Evolutionary conservation across 2,113 vertebrate species (phyloP).

Genomic region (Circaetus cinerascens): DNA sequence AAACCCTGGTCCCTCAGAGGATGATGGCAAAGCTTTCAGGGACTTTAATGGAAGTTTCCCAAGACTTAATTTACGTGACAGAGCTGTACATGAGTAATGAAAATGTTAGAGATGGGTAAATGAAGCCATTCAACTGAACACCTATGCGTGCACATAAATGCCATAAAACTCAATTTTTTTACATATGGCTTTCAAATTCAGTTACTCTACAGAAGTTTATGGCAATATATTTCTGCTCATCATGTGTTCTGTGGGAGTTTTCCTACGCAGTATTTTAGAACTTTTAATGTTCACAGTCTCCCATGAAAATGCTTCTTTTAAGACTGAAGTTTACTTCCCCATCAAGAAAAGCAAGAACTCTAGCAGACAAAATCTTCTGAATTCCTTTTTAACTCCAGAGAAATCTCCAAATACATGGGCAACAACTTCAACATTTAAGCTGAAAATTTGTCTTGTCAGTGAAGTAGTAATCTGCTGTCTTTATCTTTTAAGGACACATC

Average conservation of each 20-base stretch:
- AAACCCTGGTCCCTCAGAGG: neutral
- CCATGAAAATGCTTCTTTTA: neutral
- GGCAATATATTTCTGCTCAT: neutral
- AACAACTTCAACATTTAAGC: neutral
- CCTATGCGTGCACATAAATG: neutral
- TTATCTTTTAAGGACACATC: neutral
- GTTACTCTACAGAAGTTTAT: neutral
- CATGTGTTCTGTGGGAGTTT: slow-evolving; percentile 41
- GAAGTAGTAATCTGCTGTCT: neutral
- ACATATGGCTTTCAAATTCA: slow-evolving; percentile 1
- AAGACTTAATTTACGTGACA: neutral
- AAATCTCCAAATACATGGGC: neutral
- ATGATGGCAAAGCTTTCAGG: neutral
- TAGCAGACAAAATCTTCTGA: neutral
- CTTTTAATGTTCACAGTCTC: neutral
- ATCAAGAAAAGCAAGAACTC: neutral
- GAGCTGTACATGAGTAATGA: neutral
- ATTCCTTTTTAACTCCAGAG: neutral
- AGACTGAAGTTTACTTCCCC: neutral
- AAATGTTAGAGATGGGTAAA: neutral
- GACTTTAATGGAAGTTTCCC: neutral
- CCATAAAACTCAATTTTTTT: neutral
- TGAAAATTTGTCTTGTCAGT: neutral
- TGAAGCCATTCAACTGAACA: neutral
- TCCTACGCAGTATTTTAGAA: neutral